Percentiles rank a stretch among this genome's conserved stretches.
Evolutionary conservation across 2,797 vertebrate genomes (phyloP).

Genomic region (Sternotherus odoratus): DNA sequence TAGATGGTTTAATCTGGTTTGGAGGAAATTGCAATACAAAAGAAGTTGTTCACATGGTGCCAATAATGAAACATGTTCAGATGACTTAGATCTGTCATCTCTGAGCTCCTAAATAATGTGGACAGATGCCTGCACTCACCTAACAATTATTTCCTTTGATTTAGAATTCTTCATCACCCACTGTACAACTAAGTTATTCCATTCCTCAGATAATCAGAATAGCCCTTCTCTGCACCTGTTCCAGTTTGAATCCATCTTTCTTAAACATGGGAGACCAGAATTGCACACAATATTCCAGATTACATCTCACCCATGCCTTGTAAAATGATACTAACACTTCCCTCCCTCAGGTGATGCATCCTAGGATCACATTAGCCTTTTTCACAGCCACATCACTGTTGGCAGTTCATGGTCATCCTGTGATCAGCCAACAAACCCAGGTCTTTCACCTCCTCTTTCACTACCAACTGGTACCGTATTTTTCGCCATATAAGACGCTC

Average conservation of each 20-base stretch:
- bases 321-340: background rate
- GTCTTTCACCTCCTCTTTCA: background rate
- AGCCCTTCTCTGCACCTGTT: background rate
- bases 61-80: background rate
- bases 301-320: background rate
- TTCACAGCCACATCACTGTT: background rate
- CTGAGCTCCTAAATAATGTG: background rate
- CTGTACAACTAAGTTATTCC: background rate
- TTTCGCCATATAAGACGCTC: too few relatives aligned
- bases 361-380: background rate
- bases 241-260: background rate
- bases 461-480: too few relatives aligned
- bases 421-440: background rate
- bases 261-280: background rate
- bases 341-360: background rate
- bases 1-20: background rate
- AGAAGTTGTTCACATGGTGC: background rate
- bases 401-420: background rate
- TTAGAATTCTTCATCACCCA: background rate
- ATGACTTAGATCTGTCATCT: background rate
- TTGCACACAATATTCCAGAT: background rate
- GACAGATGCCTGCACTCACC: background rate
- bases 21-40: background rate
- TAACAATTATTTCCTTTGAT: background rate
- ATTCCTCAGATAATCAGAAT: background rate